These are phyloP conservation scores for Candidula unifasciata DNA, from an alignment of 2,888 invertebrate species.

Conservation along the genomic window DNA sequence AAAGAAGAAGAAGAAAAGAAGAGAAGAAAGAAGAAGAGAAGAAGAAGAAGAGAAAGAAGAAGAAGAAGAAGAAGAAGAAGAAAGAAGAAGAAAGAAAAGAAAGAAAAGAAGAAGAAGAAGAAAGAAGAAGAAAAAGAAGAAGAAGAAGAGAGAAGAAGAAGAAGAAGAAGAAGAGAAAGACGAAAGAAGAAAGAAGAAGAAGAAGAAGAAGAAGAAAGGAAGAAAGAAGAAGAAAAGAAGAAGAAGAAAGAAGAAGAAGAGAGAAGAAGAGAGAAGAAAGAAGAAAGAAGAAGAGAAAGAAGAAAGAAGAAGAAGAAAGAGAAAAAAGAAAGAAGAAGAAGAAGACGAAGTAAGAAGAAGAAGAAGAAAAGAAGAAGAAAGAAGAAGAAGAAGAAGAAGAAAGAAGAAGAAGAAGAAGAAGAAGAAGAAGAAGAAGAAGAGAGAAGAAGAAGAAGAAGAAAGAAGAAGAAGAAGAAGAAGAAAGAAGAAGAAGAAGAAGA, in stretches of 20 bases:
- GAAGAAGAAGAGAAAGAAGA: not conserved
- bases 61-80: conserved; percentile 4
- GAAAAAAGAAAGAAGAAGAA: not conserved
- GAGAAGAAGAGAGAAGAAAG: not conserved
- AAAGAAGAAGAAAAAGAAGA: conserved; percentile 13
- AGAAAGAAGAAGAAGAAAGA: not conserved
- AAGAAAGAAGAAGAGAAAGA: not conserved
- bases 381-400: not conserved
- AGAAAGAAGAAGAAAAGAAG: not conserved
- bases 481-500: not conserved
- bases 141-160: conserved; percentile 6
- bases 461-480: not conserved
- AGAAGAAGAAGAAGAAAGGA: not conserved
- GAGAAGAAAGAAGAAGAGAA: not conserved
- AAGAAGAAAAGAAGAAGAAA: not conserved
- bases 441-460: not conserved
- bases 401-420: not conserved
- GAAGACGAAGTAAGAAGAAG: no score
- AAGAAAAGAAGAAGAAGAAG: conserved; percentile 26
- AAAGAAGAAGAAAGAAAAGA: conserved; percentile 14
- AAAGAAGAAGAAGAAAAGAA: not conserved
- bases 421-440: no score
- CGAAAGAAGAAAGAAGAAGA: no score
- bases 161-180: not conserved
- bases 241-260: not conserved